Base-by-base conservation (phyloP, 2,888 invertebrate species). In the Clanis bilineata region DNA sequence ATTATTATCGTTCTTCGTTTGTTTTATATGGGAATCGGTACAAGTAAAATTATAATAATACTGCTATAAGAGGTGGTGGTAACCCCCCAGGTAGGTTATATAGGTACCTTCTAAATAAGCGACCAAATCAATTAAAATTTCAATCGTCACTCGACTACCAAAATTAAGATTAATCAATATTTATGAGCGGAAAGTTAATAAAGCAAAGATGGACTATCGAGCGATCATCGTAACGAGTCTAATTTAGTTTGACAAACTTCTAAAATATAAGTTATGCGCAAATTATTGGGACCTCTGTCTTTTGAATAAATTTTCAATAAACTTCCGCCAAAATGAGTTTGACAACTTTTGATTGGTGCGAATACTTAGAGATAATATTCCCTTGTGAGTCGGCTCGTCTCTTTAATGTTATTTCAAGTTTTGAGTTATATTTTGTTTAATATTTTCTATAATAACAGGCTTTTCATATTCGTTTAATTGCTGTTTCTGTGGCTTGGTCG, bases 231-330 rank as follows among this genome's bases (percentile, higher is more conserved):
- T 84, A 86, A 86, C 80, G 77, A 82, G 74, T 67, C 71, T 84
- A 87, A 88, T 86, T 85, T 78, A 81, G 76, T 87, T 86, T 76
- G 76, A 76, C 82, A 82, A 77, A 84, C 81, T 85, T 83, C 79
- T 71, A 75, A 85, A 72, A 82, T 79, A 82, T 76, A 85, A 88
- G 86, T 85, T 87, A 83, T 74, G 76, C 73, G 61, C 64, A 82
- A 86, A 80, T 80, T 85, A 81, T 75, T 65, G 72, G 69, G 73
- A 80, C 81, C 82, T 81, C 79, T 82, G 83, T 85, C 87, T 82
- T 83, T 86, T 88, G 83, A 86, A 83, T 84, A 84, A 86, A 86
- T 85, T 87, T 86, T 83, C 81, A 82, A 84, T 84, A 80, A 85
- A 83, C 77, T 86, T 79, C 76, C 73, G 74, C 62, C 62, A 82